Evolutionary conservation across 2,797 vertebrate genomes (phyloP).

Genomic region (Orientallactaga sibirica): DNA sequence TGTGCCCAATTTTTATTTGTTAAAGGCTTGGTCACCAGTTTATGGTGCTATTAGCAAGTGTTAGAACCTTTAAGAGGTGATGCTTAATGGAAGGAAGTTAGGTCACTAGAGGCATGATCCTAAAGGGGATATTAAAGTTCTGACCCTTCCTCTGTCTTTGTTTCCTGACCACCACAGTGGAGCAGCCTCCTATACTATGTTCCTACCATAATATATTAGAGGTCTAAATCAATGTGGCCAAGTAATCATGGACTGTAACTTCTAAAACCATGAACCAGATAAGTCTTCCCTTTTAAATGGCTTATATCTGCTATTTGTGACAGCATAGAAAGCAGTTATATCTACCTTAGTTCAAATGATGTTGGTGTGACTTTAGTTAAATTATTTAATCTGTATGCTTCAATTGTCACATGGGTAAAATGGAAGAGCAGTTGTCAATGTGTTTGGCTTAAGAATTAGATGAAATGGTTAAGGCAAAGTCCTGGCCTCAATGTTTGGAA

Average conservation of each 20-base stretch:
- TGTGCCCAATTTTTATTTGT: background rate
- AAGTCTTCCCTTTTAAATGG: background rate
- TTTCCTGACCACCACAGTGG: background rate
- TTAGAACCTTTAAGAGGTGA: background rate
- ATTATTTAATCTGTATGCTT: constrained; percentile 29
- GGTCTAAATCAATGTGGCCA: background rate
- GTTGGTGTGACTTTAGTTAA: background rate
- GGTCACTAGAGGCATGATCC: too few species aligned
- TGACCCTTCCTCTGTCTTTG: too few species aligned
- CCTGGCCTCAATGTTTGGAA: background rate
- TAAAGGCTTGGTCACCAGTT: background rate
- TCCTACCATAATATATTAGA: background rate
- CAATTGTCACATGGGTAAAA: constrained; percentile 46
- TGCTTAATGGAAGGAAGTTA: background rate
- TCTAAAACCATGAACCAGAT: background rate
- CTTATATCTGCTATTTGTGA: background rate
- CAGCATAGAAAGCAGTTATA: background rate
- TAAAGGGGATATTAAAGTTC: background rate
- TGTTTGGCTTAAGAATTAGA: constrained; percentile 1
- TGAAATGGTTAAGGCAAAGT: background rate
- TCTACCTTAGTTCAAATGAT: background rate
- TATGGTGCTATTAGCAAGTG: background rate
- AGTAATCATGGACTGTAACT: background rate
- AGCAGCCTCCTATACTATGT: background rate
- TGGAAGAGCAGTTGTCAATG: background rate